phyloP scores from a whole-genome alignment of 2,797 vertebrate genomes.

The Channa striata region DNA sequence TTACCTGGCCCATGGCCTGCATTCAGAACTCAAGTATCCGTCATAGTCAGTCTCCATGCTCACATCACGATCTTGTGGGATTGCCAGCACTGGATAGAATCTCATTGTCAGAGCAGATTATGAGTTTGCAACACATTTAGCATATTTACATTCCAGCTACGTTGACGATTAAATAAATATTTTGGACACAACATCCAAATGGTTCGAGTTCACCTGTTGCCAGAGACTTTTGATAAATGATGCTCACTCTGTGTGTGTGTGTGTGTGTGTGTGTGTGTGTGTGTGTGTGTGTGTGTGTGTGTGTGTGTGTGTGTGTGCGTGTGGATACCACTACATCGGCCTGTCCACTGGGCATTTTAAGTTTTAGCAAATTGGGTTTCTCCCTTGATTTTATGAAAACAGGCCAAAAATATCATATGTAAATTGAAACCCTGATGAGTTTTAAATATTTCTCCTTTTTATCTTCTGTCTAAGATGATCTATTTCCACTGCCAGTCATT shows the following conservation, averaged over 20 bases:
- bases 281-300: background rate
- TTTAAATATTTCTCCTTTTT: constrained; percentile 40
- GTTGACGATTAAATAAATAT: constrained; percentile 45
- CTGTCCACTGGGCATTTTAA: constrained; percentile 4
- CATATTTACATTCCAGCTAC: constrained; percentile 20
- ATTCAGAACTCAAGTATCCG: constrained; percentile 51
- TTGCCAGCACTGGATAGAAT: constrained; percentile 44
- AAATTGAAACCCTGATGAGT: constrained; percentile 16
- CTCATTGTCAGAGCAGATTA: constrained; percentile 54
- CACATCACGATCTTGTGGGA: constrained; percentile 37
- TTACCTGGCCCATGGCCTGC: constrained; percentile 40
- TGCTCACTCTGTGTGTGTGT: background rate
- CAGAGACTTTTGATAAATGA: constrained; percentile 28
- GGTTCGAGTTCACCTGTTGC: constrained; percentile 44
- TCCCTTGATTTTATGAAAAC: constrained; percentile 7
- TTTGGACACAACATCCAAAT: constrained; percentile 14
- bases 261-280: background rate
- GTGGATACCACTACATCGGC: constrained; percentile 8
- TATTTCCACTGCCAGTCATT: constrained; percentile 16
- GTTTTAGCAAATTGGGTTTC: constrained; percentile 3
- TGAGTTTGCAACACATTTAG: constrained; percentile 27
- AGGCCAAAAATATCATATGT: constrained; percentile 9
- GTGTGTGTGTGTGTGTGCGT: background rate
- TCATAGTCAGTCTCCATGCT: constrained; percentile 53
- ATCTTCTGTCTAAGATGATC: constrained; percentile 15